phyloP scores from a whole-genome alignment of 1,140 invertebrate species.

The Apis laboriosa region DNA sequence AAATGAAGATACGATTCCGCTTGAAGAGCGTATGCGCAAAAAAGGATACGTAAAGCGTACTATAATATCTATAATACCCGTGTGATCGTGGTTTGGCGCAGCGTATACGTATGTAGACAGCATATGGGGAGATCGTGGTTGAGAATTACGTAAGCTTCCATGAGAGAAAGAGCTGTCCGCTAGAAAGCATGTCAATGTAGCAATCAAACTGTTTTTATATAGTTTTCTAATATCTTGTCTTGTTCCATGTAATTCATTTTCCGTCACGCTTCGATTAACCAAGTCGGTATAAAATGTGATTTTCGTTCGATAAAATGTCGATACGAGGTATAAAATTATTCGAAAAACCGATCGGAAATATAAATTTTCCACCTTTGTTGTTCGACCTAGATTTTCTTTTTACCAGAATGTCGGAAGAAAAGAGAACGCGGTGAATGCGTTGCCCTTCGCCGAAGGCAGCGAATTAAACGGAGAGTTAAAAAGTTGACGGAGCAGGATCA shows the following conservation, averaged over 20 bases:
- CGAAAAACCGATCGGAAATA: background rate
- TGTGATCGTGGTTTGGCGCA: slow-evolving; percentile 54
- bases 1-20: slow-evolving; percentile 41
- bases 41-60: slow-evolving; percentile 24
- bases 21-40: slow-evolving; percentile 37
- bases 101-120: slow-evolving; percentile 31
- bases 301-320: background rate
- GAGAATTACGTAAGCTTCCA: slow-evolving; percentile 43
- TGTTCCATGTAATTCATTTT: background rate
- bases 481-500: slow-evolving; percentile 56
- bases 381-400: background rate
- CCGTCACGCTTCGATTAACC: background rate
- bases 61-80: slow-evolving; percentile 56
- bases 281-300: too few species aligned
- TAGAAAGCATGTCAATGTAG: slow-evolving; percentile 52
- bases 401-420: background rate
- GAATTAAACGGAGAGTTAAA: slow-evolving; percentile 53
- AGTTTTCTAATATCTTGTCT: slow-evolving; percentile 29
- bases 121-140: slow-evolving; percentile 30
- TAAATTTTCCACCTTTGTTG: background rate
- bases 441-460: slow-evolving; percentile 44
- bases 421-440: slow-evolving; percentile 21
- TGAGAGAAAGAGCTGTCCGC: slow-evolving; percentile 38
- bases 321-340: background rate
- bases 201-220: slow-evolving; percentile 23